A percentile compares a stretch with the other conserved stretches of the same genome.
Conservation (phyloP, 2,113 vertebrate genomes). For the Prunella himalayana region DNA sequence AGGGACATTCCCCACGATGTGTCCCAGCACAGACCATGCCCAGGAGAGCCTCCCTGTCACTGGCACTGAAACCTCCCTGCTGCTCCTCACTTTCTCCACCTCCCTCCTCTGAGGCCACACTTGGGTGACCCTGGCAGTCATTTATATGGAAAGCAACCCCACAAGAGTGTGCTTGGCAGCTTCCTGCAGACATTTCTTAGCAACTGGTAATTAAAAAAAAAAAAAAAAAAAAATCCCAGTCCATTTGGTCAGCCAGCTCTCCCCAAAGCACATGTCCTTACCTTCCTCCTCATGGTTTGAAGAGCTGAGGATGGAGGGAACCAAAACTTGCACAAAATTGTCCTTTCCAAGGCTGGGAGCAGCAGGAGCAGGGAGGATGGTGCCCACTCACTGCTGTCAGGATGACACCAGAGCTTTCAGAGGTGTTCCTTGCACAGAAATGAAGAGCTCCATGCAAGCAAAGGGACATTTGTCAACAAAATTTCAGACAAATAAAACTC, state of each 20-base stretch:
- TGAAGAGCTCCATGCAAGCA: neutral
- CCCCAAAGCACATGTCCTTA: neutral
- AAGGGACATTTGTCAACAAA: neutral
- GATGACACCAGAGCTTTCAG: rapidly evolving
- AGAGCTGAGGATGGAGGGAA: neutral
- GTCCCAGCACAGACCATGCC: neutral
- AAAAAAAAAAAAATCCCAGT: neutral
- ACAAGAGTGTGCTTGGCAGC: neutral
- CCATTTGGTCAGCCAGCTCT: neutral
- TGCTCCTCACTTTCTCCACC: neutral
- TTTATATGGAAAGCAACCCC: neutral
- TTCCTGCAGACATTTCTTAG: neutral
- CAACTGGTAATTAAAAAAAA: neutral
- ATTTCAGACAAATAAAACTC: neutral
- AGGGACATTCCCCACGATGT: neutral
- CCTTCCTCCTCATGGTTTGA: neutral
- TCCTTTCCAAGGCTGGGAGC: neutral
- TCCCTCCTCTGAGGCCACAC: neutral
- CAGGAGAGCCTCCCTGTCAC: rapidly evolving
- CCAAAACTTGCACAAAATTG: neutral
- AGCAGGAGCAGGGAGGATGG: neutral
- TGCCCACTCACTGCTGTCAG: neutral
- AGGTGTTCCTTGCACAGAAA: neutral
- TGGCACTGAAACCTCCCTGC: neutral
- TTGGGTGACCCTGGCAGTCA: neutral